Evolutionary conservation across 2,888 invertebrate species (phyloP), one percentile per base, ranked within the genome.

Genomic region (Drosophila birchii): DNA sequence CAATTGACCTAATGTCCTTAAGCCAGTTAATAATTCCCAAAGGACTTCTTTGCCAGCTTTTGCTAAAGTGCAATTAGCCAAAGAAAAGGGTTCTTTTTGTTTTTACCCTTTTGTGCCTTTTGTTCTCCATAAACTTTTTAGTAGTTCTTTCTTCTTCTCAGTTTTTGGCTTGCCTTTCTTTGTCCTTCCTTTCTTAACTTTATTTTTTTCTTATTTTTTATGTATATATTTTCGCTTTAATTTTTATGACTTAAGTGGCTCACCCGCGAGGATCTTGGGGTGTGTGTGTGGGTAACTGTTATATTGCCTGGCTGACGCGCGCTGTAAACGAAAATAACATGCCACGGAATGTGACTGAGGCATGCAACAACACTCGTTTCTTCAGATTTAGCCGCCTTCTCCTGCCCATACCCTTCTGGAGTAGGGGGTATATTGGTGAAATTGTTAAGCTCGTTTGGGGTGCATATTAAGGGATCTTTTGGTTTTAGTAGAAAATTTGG

Each of bases 211-310:
- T 63, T 56, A 26, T 16, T 34, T 53, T 64, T 34, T 38, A 12
- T 39, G 14, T 49, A 44, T 47, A 51, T 58, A 60, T 56, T 60
- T 76, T 60, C 59, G 51, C 36, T 79, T 85, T 87, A 76, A 85
- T 87, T 84, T 84, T 85, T 82, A 85, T 80, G 86, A 82, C 84
- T 84, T 87, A 87, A 85, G 84, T 82, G 84, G 76, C 67, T 58
- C 58, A 49, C 66, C 55, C 41, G 41, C 39, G 23, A 41, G 55
- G 49, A 66, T 44, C 34, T 26, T 26, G 4, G 41, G 45, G 54
- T 44, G 51, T 56, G 58, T 61, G 63, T 69, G 75, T 69, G 69
- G 68, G 63, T 78, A 86, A 86, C 87, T 72, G 83, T 82, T 86
- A 86, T 83, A 84, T 84, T 82, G 78, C 80, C 78, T 66, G 71